A percentile compares a stretch with the other conserved stretches of the same genome.
Conservation (phyloP, 1,140 invertebrate genomes). For the Vanessa atalanta region DNA sequence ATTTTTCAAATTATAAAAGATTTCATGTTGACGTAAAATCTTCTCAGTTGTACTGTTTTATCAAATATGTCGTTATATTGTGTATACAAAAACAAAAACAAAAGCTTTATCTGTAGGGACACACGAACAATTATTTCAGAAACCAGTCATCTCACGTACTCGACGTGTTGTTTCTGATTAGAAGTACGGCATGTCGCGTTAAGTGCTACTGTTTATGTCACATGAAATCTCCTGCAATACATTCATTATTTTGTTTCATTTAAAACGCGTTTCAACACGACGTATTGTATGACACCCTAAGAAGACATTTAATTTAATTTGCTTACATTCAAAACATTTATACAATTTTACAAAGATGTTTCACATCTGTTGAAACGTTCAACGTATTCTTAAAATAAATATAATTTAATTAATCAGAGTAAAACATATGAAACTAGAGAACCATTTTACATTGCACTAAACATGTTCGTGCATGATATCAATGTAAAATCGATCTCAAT, state of each 20-base stretch:
- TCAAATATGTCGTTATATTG: too few relatives aligned
- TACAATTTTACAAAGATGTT: background rate
- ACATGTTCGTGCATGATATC: background rate
- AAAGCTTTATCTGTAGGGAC: background rate
- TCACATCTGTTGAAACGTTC: background rate
- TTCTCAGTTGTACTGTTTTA: background rate
- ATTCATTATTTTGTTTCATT: background rate
- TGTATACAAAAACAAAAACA: background rate
- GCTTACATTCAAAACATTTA: conserved; percentile 3
- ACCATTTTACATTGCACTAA: conserved; percentile 22
- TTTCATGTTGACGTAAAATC: background rate
- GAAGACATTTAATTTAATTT: conserved; percentile 6
- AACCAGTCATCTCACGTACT: conserved; percentile 16
- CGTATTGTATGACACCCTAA: background rate
- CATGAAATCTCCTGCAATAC: conserved; percentile 7
- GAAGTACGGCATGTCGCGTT: conserved; percentile 12
- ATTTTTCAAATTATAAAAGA: background rate
- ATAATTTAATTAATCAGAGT: background rate
- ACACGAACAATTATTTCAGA: conserved; percentile 19
- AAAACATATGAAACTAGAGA: conserved; percentile 16
- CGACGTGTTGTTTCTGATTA: conserved; percentile 22
- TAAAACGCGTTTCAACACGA: conserved; percentile 2
- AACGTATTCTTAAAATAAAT: background rate
- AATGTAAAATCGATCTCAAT: conserved; percentile 40
- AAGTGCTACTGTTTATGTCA: conserved; percentile 14